Evolutionary conservation across 2,797 vertebrate species (phyloP), one percentile per base, ranked within the genome.

Genomic region (Galagoides demidoff): DNA sequence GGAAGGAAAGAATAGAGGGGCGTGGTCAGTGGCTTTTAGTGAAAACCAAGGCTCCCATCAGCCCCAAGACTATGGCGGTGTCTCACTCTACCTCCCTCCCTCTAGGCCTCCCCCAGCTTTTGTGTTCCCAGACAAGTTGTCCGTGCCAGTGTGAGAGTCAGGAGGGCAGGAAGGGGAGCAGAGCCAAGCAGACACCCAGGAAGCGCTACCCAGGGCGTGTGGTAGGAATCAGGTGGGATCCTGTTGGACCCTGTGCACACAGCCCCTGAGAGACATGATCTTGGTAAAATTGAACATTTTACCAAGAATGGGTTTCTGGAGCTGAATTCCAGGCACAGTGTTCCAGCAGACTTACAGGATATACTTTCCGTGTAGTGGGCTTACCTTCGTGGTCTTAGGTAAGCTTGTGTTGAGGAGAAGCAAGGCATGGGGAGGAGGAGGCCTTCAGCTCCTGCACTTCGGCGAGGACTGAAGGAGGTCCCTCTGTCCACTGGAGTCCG

Each of bases 381-480:
- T 82, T 29, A 66, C 4, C 12, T 43, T 14, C 14, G 14, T 81
- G 49, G 7, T 52, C 45, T 34, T 57, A 16, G 52, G 45, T 29
- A 37, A 64, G 16, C 77, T 79, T 49, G 37, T 25, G 34, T 57
- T 64, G 63, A 94, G 45, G 55, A 64, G 77, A 55, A 84, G 81
- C 23, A 61, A 76, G 49, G n/a, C 0, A 2, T 49, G 7, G 57
- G 89, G 34, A 45, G 23, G 23, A 81, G 57, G 19, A 89, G 29
- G 59, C 25, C 19, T 29, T 68, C 45, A 17, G 1, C 45, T 37
- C 16, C 81, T 71, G 66, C 16, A 29, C 45, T 55, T 5, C 57
- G 78, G 63, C 55, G 49, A 79, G 63, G 70, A 71, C 66, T 13
- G 81, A 78, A 59, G 76, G 73, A 83, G 93, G 14, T 29, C 25